Evolutionary conservation across 2,797 vertebrate genomes (phyloP).

Genomic region (Notolepis coatsorum): DNA sequence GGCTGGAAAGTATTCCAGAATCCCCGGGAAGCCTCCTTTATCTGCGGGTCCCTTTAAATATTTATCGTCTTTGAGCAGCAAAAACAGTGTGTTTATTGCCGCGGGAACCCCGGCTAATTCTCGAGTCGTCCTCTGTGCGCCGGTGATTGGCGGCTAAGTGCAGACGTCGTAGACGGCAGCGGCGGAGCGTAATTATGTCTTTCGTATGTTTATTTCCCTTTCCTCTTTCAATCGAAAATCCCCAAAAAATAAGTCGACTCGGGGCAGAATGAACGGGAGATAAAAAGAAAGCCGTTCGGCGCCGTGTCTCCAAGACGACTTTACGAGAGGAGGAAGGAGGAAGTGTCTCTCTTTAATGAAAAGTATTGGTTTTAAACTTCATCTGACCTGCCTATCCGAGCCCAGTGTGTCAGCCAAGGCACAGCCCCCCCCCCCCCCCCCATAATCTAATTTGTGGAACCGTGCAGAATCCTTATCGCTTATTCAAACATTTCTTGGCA

Average conservation of each 20-base stretch:
- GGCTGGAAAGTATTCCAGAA: constrained; percentile 12
- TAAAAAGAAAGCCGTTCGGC: background rate
- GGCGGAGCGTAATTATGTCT: too few relatives aligned
- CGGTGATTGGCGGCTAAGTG: background rate
- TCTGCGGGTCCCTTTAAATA: constrained; percentile 43
- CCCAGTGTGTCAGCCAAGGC: background rate
- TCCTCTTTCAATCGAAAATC: background rate
- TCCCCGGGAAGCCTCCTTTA: constrained; percentile 19
- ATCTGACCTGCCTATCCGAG: constrained; percentile 7
- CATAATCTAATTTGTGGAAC: background rate
- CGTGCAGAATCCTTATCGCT: constrained; percentile 20
- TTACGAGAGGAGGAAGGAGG: background rate
- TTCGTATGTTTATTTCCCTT: too few relatives aligned
- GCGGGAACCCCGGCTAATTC: constrained; percentile 3
- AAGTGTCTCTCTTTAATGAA: background rate
- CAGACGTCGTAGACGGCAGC: background rate
- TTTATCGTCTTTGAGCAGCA: constrained; percentile 31
- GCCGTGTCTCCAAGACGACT: background rate
- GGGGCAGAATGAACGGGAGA: background rate
- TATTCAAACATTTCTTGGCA: constrained; percentile 26
- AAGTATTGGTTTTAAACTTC: background rate
- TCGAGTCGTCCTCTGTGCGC: background rate
- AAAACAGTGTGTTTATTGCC: constrained; percentile 43
- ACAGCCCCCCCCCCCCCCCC: background rate
- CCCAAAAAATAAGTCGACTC: background rate